phyloP scores from a whole-genome alignment of 1,140 invertebrate genomes.

The Parasteatoda tepidariorum region DNA sequence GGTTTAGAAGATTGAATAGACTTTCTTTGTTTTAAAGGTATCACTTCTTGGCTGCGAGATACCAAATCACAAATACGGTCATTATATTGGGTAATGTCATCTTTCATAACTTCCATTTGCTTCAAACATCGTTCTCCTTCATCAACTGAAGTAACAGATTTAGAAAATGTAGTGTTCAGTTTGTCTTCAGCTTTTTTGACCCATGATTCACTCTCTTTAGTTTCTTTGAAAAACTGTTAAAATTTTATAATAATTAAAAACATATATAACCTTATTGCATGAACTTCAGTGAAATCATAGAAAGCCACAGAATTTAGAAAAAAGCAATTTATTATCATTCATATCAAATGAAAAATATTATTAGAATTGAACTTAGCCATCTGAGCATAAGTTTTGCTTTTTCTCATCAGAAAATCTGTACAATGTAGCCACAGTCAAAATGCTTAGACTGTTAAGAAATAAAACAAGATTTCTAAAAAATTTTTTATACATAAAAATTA shows the following conservation, averaged over 20 bases:
- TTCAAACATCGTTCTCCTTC: slow-evolving; percentile 91
- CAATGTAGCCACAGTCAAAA: too few relatives aligned
- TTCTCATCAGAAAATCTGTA: too few relatives aligned
- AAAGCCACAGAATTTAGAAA: too few relatives aligned
- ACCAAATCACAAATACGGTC: slow-evolving; percentile 83
- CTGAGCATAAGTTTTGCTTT: too few relatives aligned
- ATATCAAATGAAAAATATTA: too few relatives aligned
- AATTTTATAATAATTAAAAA: slow-evolving; percentile 71
- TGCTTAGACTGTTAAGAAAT: too few relatives aligned
- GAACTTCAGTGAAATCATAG: neutral
- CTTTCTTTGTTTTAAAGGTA: slow-evolving; percentile 89
- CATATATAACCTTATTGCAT: neutral
- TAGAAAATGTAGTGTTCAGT: slow-evolving; percentile 91
- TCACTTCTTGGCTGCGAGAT: slow-evolving; percentile 82
- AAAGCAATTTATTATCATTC: too few relatives aligned
- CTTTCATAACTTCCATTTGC: slow-evolving; percentile 92
- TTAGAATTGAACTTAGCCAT: too few relatives aligned
- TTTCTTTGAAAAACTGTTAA: slow-evolving; percentile 90
- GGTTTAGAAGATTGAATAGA: slow-evolving; percentile 85
- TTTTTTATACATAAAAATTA: too few relatives aligned
- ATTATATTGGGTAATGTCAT: slow-evolving; percentile 89
- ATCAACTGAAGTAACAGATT: slow-evolving; percentile 91
- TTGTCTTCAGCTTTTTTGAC: slow-evolving; percentile 88
- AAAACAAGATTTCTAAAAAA: too few relatives aligned
- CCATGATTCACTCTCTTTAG: slow-evolving; percentile 91